Conservation (phyloP, 2,888 invertebrate species). For the Ornithoptera priamus region DNA sequence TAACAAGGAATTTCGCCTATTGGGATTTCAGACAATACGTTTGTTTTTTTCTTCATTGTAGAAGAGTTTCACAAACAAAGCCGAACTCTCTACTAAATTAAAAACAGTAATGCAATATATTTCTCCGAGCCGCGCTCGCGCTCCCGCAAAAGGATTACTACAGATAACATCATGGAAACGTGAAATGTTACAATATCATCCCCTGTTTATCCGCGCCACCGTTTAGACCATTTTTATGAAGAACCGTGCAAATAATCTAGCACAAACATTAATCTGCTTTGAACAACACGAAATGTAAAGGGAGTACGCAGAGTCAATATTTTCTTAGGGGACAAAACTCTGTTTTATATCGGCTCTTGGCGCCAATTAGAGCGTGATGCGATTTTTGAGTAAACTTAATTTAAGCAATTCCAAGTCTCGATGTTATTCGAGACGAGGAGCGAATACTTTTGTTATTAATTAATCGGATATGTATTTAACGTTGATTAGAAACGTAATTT, state of each 20-base stretch:
- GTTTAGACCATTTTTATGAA: conserved; percentile 77
- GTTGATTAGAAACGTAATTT: conserved; percentile 24
- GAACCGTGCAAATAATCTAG: conserved; percentile 71
- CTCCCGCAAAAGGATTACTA: conserved; percentile 46
- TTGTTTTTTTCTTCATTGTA: neutral
- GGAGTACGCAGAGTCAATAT: conserved; percentile 67
- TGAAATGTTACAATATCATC: conserved; percentile 58
- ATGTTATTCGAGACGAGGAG: conserved; percentile 16
- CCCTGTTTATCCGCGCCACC: conserved; percentile 62
- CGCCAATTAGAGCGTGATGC: conserved; percentile 76
- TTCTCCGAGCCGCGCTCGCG: conserved; percentile 33
- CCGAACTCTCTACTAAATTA: conserved; percentile 12
- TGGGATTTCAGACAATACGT: neutral
- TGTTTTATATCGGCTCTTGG: conserved; percentile 54
- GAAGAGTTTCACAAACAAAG: conserved; percentile 5
- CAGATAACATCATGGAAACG: conserved; percentile 60
- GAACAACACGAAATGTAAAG: conserved; percentile 76
- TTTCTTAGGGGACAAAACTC: conserved; percentile 73
- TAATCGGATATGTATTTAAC: conserved; percentile 30
- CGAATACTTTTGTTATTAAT: conserved; percentile 22
- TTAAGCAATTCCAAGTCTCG: conserved; percentile 44
- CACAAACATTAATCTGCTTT: conserved; percentile 79
- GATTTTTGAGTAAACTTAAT: conserved; percentile 77
- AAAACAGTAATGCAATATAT: conserved; percentile 33
- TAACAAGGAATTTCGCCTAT: neutral